Percentiles rank a stretch among this genome's conserved stretches.
These are phyloP conservation scores for Cerceris ruficornis DNA, from an alignment of 2,888 invertebrate genomes.

Conservation along the genomic window DNA sequence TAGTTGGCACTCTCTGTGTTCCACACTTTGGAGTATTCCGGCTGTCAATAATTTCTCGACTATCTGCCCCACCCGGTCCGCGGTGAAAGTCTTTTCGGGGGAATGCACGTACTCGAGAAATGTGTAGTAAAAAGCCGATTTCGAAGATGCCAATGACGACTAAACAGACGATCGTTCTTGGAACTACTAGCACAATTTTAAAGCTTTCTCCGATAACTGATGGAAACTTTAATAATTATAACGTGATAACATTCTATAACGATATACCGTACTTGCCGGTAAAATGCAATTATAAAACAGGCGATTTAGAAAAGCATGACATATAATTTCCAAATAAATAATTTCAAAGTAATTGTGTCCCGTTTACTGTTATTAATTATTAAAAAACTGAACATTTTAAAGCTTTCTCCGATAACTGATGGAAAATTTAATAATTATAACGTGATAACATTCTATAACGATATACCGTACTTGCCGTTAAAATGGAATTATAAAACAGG, in stretches of 20 bases:
- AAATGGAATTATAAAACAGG: too few species aligned
- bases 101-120: slow-evolving; percentile 27
- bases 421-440: background rate
- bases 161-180: slow-evolving; percentile 26
- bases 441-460: too few species aligned
- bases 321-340: too few species aligned
- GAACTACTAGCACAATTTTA: slow-evolving; percentile 28
- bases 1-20: slow-evolving; percentile 16
- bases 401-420: slow-evolving; percentile 18
- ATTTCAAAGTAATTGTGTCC: too few species aligned
- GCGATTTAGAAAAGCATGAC: too few species aligned
- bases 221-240: background rate
- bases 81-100: slow-evolving; percentile 30
- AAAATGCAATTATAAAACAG: too few species aligned
- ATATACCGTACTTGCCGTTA: too few species aligned
- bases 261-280: too few species aligned
- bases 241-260: too few species aligned
- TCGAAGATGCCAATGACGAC: slow-evolving; percentile 14
- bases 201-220: slow-evolving; percentile 21
- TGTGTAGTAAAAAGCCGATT: slow-evolving; percentile 21
- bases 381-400: too few species aligned
- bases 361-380: too few species aligned
- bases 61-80: background rate
- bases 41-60: slow-evolving; percentile 43
- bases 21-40: slow-evolving; percentile 23